A percentile compares a stretch with the other conserved stretches of the same genome.
phyloP scores from a whole-genome alignment of 2,797 vertebrate species.

The Triplophysa bombifrons region DNA sequence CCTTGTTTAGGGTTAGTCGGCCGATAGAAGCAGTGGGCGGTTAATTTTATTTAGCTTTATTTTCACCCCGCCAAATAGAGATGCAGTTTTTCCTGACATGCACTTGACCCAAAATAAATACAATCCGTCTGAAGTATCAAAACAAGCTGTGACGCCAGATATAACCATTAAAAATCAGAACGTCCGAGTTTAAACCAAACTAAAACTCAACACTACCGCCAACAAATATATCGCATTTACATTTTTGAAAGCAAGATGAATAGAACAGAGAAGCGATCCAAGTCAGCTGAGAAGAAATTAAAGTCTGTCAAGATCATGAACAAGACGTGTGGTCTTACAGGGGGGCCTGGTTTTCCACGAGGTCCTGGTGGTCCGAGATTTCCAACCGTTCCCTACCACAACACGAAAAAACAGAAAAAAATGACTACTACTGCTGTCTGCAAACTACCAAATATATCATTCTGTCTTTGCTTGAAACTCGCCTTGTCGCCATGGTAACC shows the following conservation, averaged over 20 bases:
- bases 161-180: neutral
- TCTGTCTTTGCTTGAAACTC: slow-evolving; percentile 28
- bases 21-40: neutral
- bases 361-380: slow-evolving; percentile 76
- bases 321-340: slow-evolving; percentile 66
- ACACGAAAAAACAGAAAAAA: neutral
- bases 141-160: neutral
- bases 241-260: neutral
- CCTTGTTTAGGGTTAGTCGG: neutral
- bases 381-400: slow-evolving; percentile 63
- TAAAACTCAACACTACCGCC: no score
- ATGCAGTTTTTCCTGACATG: neutral
- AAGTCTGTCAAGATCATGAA: neutral
- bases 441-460: neutral
- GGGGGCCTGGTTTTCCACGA: slow-evolving; percentile 80
- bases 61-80: neutral
- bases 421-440: no score
- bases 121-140: neutral
- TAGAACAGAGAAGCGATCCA: neutral
- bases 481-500: slow-evolving; percentile 97
- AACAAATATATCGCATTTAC: no score
- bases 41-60: neutral
- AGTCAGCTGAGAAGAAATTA: neutral
- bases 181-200: no score
- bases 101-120: neutral